Base-by-base conservation (phyloP, 2,113 vertebrate genomes). In the Nycticryphes semicollaris region DNA sequence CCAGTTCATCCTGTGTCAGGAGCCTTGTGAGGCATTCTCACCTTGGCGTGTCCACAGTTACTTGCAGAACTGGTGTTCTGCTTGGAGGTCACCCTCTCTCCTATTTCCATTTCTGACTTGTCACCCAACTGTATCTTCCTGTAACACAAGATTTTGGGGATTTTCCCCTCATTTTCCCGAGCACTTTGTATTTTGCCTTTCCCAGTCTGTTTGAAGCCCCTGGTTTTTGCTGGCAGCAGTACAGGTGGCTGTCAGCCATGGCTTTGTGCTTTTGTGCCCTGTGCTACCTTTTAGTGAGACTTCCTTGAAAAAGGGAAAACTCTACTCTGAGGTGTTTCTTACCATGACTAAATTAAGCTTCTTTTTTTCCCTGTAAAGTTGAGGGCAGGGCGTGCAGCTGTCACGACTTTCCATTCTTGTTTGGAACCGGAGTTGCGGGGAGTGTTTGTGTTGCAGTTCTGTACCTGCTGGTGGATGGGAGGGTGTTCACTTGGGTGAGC, bases 1-100 rank as follows among this genome's bases (percentile, higher is more conserved):
- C 12, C 18, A 4, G 9, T 9, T 37, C 5, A 35, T 28, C 18
- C 43, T 0, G 0, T 25, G 20, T 28, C 13, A 1, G 53, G 81
- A 72, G 16, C 16, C 31, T 22, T 54, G 25, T 14, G 53, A 69
- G 66, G n/a, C 27, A 3, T 45, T 54, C n/a, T 50, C 28, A 9
- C 57, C 53, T 39, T 31, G 41, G 45, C 28, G 8, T 3, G 15
- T 51, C 43, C 0, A 0, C 3, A 13, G 53, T 37, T 88, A 21
- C 30, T 33, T n/a, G 57, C 31, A 48, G 84, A 43, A 37, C 60
- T 25, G 37, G 5, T 1, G 0, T 3, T 67, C 39, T 73, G 41
- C 85, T 90, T 48, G 14, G 53, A n/a, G 67, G 59, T 39, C 50
- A 7, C 31, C 10, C 21, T 56, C 47, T 48, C 57, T 51, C 48